Base-by-base conservation (phyloP, 1,140 invertebrate genomes). In the Bombus cullumanus region DNA sequence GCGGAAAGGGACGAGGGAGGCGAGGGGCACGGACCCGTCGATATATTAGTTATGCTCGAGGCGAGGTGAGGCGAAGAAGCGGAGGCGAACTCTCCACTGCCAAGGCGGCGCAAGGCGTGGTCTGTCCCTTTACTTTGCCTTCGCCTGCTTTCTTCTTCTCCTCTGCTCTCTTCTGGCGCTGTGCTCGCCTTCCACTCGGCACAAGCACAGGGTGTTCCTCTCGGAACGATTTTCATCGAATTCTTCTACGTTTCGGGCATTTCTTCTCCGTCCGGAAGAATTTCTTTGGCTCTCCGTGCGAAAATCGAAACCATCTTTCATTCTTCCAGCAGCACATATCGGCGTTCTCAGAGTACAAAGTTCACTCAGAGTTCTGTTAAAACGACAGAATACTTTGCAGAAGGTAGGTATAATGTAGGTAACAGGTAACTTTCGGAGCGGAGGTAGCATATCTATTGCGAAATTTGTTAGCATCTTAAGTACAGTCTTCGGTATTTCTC, bases 101-200 rank as follows among this genome's bases (percentile, higher is more conserved):
- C 89, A 91, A 91, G 89, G 87, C 85, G 89, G 86, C 62, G 78
- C 80, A 83, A 91, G 90, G 90, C 87, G 90, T 91, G 90, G 89
- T 88, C 86, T 87, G 83, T 91, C 89, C 89, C 88, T 91, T 91
- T 90, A 82, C 90, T 87, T 89, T 90, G 79, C 89, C 89, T 88
- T 86, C 68, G 83, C 81, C 80, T 73, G 83, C 85, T 83, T 86
- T 64, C 57, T 78, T 64, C 57, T 78, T 25, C 73, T 78, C 59
- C 41, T 78, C n/a, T n/a, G 57, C 57, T n/a, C 74, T 86, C 76
- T 57, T 71, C 37, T 47, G 79, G 13, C 47, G 43, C 81, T 85
- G n/a, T 59, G 53, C 73, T 80, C 47, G 37, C 43, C 74, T 66
- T 75, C 66, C 74, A 41, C 68, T 47, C 12, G 39, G 25, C n/a